These are phyloP conservation scores for Mastomys natalensis DNA, from an alignment of 2,113 vertebrate genomes.

Conservation along the genomic window DNA sequence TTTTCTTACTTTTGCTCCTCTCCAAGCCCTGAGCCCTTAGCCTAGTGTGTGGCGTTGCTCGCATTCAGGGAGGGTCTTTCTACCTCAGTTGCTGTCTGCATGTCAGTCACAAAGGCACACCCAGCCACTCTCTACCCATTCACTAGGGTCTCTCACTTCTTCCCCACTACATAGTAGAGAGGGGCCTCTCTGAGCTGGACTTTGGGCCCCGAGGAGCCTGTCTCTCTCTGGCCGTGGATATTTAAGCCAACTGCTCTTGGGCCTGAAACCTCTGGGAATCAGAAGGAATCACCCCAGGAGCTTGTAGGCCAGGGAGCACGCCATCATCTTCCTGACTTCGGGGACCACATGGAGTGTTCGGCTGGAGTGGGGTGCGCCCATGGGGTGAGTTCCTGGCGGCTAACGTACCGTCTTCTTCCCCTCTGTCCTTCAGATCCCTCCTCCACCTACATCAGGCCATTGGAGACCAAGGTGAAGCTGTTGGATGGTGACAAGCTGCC, in stretches of 20 bases:
- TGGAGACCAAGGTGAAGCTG: slow-evolving; percentile 96
- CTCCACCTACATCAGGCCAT: slow-evolving; percentile 94
- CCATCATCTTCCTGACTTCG: accelerated
- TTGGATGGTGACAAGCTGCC: slow-evolving; percentile 95
- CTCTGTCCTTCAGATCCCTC: slow-evolving; percentile 91
- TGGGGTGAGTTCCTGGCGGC: accelerated
- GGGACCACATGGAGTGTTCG: accelerated
- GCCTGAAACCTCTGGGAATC: accelerated
- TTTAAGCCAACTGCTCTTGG: neutral
- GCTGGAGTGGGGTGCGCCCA: neutral
- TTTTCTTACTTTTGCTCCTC: neutral
- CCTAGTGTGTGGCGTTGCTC: too few species aligned
- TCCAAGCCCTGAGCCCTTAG: neutral
- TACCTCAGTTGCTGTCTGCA: neutral
- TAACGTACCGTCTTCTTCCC: neutral
- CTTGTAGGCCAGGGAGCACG: accelerated
- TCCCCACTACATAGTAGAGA: neutral
- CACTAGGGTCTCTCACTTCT: neutral
- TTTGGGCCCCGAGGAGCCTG: accelerated
- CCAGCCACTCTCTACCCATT: neutral
- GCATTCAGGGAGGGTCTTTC: neutral
- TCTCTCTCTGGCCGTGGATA: neutral
- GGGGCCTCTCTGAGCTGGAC: neutral
- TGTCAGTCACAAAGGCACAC: neutral
- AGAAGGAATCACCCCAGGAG: neutral